Percentiles rank a stretch among this genome's conserved stretches.
phyloP scores from a whole-genome alignment of 2,113 vertebrate species.

The Regulus satrapa region DNA sequence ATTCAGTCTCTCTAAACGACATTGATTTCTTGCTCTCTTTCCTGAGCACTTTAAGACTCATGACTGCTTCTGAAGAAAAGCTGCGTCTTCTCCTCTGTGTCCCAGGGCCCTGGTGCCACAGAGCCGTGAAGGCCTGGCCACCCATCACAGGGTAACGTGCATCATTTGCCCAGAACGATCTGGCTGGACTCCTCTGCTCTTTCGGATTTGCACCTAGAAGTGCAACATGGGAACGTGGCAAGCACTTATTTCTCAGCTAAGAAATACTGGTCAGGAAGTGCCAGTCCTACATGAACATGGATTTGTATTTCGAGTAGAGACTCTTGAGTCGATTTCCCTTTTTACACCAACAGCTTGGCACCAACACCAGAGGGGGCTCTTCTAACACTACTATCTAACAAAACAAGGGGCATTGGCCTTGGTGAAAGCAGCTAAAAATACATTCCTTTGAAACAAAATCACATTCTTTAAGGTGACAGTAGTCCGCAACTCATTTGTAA shows the following conservation, averaged over 20 bases:
- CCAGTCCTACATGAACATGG: accelerated
- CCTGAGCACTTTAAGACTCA: not conserved
- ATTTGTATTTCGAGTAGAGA: not conserved
- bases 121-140: not conserved
- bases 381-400: not conserved
- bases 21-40: not conserved
- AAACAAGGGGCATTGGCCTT: not conserved
- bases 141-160: not conserved
- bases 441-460: not conserved
- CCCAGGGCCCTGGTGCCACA: not conserved
- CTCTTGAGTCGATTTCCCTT: not conserved
- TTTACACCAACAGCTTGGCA: not conserved
- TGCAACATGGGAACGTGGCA: not conserved
- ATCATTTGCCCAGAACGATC: not conserved
- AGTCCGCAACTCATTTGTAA: not conserved
- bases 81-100: not conserved
- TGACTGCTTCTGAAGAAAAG: not conserved
- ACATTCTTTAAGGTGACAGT: not conserved
- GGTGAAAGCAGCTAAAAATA: not conserved
- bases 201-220: not conserved
- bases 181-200: not conserved
- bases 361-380: conserved; percentile 58
- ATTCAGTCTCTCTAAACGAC: not conserved
- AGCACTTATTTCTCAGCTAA: not conserved
- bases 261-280: not conserved